phyloP scores from a whole-genome alignment of 30 jellyfish, hydroid and myxozoan species.

The Mastigias papua region DNA sequence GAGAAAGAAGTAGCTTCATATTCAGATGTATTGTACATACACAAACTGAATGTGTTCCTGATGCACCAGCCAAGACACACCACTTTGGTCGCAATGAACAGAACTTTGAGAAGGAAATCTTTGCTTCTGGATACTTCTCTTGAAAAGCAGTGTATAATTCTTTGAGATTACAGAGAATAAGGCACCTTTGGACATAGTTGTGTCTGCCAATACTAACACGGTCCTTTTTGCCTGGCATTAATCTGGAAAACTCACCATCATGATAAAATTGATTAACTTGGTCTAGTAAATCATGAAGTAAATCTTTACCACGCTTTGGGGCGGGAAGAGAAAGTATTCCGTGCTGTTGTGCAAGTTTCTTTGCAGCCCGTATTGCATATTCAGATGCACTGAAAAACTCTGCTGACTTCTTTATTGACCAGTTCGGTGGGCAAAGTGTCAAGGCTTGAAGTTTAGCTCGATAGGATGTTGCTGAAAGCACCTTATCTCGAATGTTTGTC shows the following conservation, averaged over 20 bases:
- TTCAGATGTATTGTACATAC: constrained; percentile 80
- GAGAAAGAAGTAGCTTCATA: background rate
- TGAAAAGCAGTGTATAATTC: constrained; percentile 74
- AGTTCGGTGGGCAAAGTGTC: constrained; percentile 40
- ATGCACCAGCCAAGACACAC: constrained; percentile 72
- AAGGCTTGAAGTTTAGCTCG: constrained; percentile 14
- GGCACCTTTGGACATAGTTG: constrained; percentile 37
- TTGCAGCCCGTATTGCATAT: constrained; percentile 23
- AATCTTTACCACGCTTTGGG: constrained; percentile 1
- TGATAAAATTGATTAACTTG: constrained; percentile 24
- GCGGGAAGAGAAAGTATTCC: constrained; percentile 36
- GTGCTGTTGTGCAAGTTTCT: background rate
- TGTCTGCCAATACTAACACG: constrained; percentile 51
- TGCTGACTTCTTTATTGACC: constrained; percentile 63
- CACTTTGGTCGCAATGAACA: constrained; percentile 79
- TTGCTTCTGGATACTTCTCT: constrained; percentile 34
- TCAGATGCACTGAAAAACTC: constrained; percentile 44
- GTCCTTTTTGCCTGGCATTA: constrained; percentile 77
- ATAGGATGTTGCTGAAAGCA: background rate
- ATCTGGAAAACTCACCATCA: constrained; percentile 66
- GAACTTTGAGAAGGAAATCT: constrained; percentile 73
- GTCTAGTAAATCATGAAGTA: background rate
- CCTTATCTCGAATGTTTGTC: background rate
- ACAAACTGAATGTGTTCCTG: constrained; percentile 85
- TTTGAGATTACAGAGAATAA: constrained; percentile 64